A percentile compares a stretch with the other conserved stretches of the same genome.
Evolutionary conservation across 2,113 vertebrate genomes (phyloP).

Genomic region (Ceyx margarethae): DNA sequence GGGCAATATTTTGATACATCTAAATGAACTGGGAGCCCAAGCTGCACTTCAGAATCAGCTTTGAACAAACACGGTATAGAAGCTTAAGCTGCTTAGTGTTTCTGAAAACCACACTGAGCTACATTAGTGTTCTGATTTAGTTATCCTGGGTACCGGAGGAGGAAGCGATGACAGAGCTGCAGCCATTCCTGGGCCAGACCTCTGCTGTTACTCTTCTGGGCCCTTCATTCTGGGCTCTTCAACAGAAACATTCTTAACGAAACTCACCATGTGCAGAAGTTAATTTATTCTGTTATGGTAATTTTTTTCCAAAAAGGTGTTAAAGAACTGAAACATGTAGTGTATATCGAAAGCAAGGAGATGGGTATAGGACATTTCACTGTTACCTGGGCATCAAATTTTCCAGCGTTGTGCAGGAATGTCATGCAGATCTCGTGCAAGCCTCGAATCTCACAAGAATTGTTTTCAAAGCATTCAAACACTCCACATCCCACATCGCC

Average conservation of each 20-base stretch:
- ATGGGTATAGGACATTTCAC: neutral
- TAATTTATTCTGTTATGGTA: neutral
- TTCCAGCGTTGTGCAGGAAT: constrained; percentile 98
- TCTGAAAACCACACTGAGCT: neutral
- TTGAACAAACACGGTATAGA: neutral
- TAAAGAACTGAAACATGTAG: neutral
- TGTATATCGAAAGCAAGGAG: neutral
- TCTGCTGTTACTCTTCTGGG: neutral
- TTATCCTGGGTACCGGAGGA: neutral
- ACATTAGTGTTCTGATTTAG: neutral
- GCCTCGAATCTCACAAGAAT: constrained; percentile 97
- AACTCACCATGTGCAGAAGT: neutral
- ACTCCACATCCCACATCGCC: constrained; percentile 98
- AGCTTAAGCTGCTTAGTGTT: neutral
- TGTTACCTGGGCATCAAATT: constrained; percentile 98
- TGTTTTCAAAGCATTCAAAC: constrained; percentile 99
- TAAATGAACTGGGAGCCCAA: neutral
- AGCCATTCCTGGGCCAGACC: neutral
- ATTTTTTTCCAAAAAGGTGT: neutral
- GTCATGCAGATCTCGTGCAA: constrained; percentile 98
- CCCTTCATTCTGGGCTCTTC: neutral
- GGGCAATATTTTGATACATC: neutral
- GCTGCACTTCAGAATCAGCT: neutral
- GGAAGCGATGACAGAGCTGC: neutral
- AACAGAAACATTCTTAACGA: neutral